Conservation (phyloP, 2,797 vertebrate species). For the Sebastiscus albofasciatus region DNA sequence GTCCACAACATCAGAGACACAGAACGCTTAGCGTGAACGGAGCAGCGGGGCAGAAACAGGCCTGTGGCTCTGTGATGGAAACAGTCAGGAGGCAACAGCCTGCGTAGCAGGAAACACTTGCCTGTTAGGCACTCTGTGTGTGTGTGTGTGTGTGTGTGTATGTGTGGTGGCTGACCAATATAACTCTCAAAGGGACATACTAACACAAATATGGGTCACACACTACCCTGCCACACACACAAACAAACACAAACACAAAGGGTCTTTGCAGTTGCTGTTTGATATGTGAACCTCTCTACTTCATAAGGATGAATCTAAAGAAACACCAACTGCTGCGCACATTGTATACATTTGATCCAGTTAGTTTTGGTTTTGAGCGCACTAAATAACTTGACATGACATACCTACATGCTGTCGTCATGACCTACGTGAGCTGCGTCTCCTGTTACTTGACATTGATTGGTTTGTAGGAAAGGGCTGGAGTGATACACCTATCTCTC, state of each 20-base stretch:
- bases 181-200: constrained; percentile 3
- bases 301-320: constrained; percentile 26
- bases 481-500: too few species aligned
- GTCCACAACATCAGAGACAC: constrained; percentile 40
- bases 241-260: neutral
- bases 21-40: constrained; percentile 54
- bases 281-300: constrained; percentile 37
- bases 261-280: constrained; percentile 17
- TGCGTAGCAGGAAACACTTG: constrained; percentile 54
- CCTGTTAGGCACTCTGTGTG: constrained; percentile 44
- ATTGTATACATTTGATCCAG: too few species aligned
- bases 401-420: too few species aligned
- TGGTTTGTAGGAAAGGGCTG: too few species aligned
- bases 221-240: neutral
- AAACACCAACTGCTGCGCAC: neutral
- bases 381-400: too few species aligned
- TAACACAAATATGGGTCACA: constrained; percentile 22
- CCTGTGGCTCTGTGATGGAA: constrained; percentile 78
- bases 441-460: too few species aligned
- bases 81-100: constrained; percentile 70
- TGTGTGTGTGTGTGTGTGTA: constrained; percentile 8
- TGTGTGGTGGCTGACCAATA: neutral
- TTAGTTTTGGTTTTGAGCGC: too few species aligned
- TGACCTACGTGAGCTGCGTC: too few species aligned
- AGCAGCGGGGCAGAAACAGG: constrained; percentile 70